phyloP scores from a whole-genome alignment of 2,797 vertebrate species.

The Megalops cyprinoides region DNA sequence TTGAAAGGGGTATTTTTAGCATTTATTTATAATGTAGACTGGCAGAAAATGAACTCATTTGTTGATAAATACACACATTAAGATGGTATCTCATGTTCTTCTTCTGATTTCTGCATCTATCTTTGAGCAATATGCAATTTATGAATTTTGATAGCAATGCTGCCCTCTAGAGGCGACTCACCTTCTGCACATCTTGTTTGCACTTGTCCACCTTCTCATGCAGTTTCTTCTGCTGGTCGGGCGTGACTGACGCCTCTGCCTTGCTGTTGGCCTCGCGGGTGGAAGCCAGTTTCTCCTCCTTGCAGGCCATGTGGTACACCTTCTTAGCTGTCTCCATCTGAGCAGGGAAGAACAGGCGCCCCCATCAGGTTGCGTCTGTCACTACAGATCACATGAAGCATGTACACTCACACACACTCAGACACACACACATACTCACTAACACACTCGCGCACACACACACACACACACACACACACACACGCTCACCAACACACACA shows the following conservation, averaged over 20 bases:
- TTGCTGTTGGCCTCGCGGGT: conserved; percentile 88
- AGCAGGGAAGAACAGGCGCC: not conserved
- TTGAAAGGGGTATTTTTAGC: no score
- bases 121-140: no score
- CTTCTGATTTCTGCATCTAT: no score
- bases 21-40: no score
- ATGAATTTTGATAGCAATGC: no score
- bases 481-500: no score
- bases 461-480: not conserved
- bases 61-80: no score
- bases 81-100: no score
- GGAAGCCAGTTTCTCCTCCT: conserved; percentile 92
- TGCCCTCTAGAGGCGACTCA: conserved; percentile 51
- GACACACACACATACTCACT: not conserved
- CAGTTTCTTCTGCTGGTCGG: conserved; percentile 93
- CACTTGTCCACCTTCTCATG: conserved; percentile 96
- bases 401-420: no score
- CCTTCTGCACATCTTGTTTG: conserved; percentile 94
- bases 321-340: conserved; percentile 94
- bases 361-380: not conserved
- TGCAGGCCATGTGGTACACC: conserved; percentile 91
- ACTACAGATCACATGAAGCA: not conserved
- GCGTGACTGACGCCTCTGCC: conserved; percentile 80
- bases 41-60: no score
- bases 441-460: no score